Base-by-base conservation (phyloP, 2,888 invertebrate genomes). In the Ferrisia virgata region DNA sequence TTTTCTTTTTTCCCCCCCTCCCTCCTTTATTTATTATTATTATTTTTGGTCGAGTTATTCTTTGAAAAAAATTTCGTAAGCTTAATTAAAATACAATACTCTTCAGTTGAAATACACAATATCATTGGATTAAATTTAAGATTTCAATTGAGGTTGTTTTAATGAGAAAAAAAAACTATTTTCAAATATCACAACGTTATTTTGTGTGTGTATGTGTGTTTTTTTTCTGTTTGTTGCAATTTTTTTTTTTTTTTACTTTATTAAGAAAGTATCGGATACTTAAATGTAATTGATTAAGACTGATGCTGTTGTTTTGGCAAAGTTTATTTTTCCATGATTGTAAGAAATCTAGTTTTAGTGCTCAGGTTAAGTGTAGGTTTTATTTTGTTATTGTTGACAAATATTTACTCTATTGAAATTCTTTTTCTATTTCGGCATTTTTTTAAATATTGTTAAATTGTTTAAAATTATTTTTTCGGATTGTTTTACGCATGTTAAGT, bases 271-370 rank as follows among this genome's bases (percentile, higher is more conserved):
- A 85, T 81, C 43, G 69, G 64, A 84, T 81, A 82, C 82, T 82
- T 82, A 85, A 85, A 85, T 85, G 85, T 85, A 85, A 85, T 85
- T 85, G 85, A 85, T 84, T 85, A 85, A 85, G 85, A 85, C 85
- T 85, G 85, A 85, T 85, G 85, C 85, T 85, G 85, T 85, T 85
- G 85, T 85, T 85, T 85, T 85, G 85, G 85, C 85, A 85, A 85
- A 85, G 85, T 85, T 85, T 85, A 85, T 85, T 85, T 85, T 85
- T 85, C 72, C 72, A 72, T 72, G 72, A 72, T 72, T 72, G 72
- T 72, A 82, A 82, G 82, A 72, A 82, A 40, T 43, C n/a, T 82
- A 82, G 82, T 82, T 82, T 85, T 85, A 85, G 85, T 85, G 85
- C 85, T 85, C 85, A 85, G 85, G 85, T 82, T 82, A 82, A 43